phyloP scores from a whole-genome alignment of 2,113 vertebrate genomes.

The Syrmaticus mikado region DNA sequence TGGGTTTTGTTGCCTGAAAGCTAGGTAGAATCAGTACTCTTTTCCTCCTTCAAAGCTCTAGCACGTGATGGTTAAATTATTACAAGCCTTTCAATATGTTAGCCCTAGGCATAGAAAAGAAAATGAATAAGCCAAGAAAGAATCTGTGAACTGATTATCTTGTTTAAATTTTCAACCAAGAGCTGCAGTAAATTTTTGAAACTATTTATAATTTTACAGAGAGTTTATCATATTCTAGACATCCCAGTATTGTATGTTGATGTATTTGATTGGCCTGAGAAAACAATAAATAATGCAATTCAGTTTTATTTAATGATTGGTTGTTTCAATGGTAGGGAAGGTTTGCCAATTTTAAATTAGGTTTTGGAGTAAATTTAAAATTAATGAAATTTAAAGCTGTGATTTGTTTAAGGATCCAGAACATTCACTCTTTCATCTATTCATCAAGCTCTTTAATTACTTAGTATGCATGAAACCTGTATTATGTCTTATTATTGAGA shows the following conservation, averaged over 20 bases:
- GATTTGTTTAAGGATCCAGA: constrained; percentile 71
- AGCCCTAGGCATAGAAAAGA: constrained; percentile 14
- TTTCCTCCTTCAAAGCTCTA: neutral
- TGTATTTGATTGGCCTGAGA: constrained; percentile 23
- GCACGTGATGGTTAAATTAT: constrained; percentile 20
- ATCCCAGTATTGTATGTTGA: neutral
- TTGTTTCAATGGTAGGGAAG: constrained; percentile 17
- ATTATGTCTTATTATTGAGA: constrained; percentile 74
- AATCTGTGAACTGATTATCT: constrained; percentile 10
- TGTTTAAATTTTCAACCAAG: constrained; percentile 46
- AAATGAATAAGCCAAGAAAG: constrained; percentile 10
- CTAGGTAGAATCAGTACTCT: neutral
- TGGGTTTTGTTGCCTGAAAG: constrained; percentile 2
- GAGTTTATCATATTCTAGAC: neutral
- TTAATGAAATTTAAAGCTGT: constrained; percentile 73
- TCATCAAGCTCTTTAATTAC: constrained; percentile 69
- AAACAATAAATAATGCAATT: constrained; percentile 56
- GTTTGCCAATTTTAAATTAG: constrained; percentile 66
- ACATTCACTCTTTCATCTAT: constrained; percentile 69
- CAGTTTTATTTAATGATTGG: constrained; percentile 52
- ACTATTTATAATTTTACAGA: constrained; percentile 8
- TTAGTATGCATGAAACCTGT: constrained; percentile 61
- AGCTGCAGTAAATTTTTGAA: constrained; percentile 11
- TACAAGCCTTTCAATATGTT: constrained; percentile 16
- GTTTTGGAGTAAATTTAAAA: constrained; percentile 69